Evolutionary conservation across 2,113 vertebrate species (phyloP), one percentile per base, ranked within the genome.

Genomic region (Calyptommatus sinebrachiatus): DNA sequence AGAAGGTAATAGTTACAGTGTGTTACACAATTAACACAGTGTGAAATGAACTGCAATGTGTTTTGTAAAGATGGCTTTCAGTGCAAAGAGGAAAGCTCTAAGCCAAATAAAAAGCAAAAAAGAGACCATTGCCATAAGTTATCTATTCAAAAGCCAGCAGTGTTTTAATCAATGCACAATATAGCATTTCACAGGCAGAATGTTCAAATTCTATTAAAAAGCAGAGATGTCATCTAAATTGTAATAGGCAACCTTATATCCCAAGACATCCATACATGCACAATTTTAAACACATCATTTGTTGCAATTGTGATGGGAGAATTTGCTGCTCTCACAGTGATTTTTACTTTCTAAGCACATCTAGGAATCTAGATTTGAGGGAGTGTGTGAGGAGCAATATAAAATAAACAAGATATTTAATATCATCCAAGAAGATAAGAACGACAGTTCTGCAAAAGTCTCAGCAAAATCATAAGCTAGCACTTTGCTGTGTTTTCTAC

Each of bases 1-100:
- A 92, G 92, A 94, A 94, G 82, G 92, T 93, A 94, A 91, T 91
- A 89, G 92, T 91, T 94, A 94, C 90, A 93, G 91, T 85, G 81
- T 92, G 89, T 93, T 92, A 92, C 89, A 91, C 92, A 93, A 94
- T 94, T 94, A 93, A 93, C 85, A 90, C 76, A 86, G 90, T 94
- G 92, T 94, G 94, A 94, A 92, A 94, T 95, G 92, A 94, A 88
- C 88, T 89, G 85, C 91, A 94, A 85, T 92, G 86, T 88, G 79
- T 91, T 92, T 91, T 91, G 85, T 85, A 89, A 87, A 87, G 83
- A 86, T 69, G 68, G 91, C 91, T 92, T 94, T 89, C 83, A 82
- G 73, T 71, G 61, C 83, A 88, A 83, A 89, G 74, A 14, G 68
- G 76, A 50, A 88, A 88, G 83, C 83, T 86, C 86, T 84, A 76